phyloP scores from a whole-genome alignment of 1,140 invertebrate species.

The Drosophila subpulchrella region DNA sequence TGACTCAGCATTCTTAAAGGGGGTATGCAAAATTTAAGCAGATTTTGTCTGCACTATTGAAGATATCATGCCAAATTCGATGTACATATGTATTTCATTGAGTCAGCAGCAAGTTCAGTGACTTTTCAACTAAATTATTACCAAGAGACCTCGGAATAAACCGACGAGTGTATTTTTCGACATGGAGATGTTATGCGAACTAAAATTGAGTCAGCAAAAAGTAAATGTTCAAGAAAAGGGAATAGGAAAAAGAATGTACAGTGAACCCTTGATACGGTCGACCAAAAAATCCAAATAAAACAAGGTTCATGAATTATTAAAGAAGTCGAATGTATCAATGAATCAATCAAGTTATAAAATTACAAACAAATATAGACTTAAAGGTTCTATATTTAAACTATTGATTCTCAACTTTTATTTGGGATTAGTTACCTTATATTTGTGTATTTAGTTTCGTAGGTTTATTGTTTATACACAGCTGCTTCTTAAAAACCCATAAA shows the following conservation, averaged over 20 bases:
- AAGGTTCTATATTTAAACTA: neutral
- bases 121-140: neutral
- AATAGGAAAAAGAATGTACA: neutral
- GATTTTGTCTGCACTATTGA: neutral
- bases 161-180: neutral
- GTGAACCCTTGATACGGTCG: neutral
- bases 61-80: conserved; percentile 13
- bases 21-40: neutral
- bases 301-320: neutral
- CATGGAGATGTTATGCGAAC: conserved; percentile 7
- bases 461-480: neutral
- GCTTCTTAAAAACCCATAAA: neutral
- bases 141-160: neutral
- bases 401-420: too few relatives aligned
- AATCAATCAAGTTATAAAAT: neutral
- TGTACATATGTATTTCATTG: neutral
- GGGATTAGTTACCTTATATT: neutral
- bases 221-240: neutral
- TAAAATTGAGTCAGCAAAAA: conserved; percentile 2
- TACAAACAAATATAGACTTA: neutral
- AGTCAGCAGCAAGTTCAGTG: conserved; percentile 9
- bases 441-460: neutral
- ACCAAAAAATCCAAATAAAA: neutral
- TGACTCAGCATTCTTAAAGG: neutral
- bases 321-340: neutral